These are phyloP conservation scores for Drosophila siamana DNA, from an alignment of 2,888 invertebrate genomes.

Conservation along the genomic window DNA sequence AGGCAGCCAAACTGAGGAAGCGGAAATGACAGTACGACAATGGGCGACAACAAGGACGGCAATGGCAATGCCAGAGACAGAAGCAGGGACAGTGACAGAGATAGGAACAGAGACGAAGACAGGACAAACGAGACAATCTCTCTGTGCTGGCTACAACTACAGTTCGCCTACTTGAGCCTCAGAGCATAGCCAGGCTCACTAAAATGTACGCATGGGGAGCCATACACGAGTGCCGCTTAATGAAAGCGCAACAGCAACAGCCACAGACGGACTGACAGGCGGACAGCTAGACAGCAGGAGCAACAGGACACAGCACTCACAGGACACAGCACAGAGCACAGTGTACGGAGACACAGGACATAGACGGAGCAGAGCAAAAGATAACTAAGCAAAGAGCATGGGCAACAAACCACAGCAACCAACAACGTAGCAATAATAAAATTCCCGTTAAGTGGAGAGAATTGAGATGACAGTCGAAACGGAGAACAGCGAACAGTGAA, in stretches of 20 bases:
- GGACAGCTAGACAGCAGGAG: conserved; percentile 2
- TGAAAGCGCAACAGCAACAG: conserved; percentile 74
- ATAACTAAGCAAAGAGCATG: conserved; percentile 38
- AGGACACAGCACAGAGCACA: conserved; percentile 43
- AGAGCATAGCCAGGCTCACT: conserved; percentile 38
- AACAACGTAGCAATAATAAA: conserved; percentile 75
- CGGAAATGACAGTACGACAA: conserved; percentile 78
- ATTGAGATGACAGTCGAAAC: conserved; percentile 60
- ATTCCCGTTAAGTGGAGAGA: conserved; percentile 69
- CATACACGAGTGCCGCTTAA: conserved; percentile 78
- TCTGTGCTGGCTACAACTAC: conserved; percentile 42
- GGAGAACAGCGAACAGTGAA: background rate
- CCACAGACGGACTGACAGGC: conserved; percentile 14
- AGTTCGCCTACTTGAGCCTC: conserved; percentile 63
- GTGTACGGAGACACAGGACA: too few relatives aligned
- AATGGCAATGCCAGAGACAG: conserved; percentile 71
- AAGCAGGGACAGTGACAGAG: background rate
- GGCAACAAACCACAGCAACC: conserved; percentile 22
- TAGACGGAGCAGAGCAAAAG: conserved; percentile 19
- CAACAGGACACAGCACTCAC: conserved; percentile 40
- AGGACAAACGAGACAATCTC: conserved; percentile 20
- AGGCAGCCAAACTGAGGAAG: conserved; percentile 63
- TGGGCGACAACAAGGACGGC: conserved; percentile 66
- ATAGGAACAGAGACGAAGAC: background rate
- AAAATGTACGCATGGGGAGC: conserved; percentile 69